Evolutionary conservation across 2,888 invertebrate species (phyloP).

Genomic region (Cabera pusaria): DNA sequence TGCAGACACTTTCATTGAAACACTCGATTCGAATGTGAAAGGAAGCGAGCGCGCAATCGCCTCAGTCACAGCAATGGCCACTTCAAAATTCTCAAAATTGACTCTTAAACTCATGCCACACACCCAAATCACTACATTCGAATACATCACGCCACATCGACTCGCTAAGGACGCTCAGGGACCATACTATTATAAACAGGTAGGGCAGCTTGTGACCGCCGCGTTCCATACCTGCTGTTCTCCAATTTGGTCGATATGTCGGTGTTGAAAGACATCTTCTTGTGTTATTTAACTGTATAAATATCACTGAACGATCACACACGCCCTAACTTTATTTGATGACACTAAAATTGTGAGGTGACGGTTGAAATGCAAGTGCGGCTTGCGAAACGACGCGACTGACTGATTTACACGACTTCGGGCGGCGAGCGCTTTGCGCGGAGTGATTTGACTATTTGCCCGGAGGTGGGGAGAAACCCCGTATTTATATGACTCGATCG

Average conservation of each 20-base stretch:
- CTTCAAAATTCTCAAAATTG: constrained; percentile 13
- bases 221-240: constrained; percentile 77
- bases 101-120: constrained; percentile 18
- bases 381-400: constrained; percentile 65
- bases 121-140: constrained; percentile 30
- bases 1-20: constrained; percentile 29
- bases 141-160: constrained; percentile 42
- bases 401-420: constrained; percentile 38
- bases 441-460: constrained; percentile 71
- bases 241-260: constrained; percentile 78
- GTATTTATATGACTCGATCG: constrained; percentile 77
- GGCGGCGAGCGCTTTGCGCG: constrained; percentile 54
- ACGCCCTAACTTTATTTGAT: constrained; percentile 62
- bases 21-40: constrained; percentile 41
- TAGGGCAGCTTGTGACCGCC: constrained; percentile 38
- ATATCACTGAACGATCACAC: constrained; percentile 78
- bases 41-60: constrained; percentile 35
- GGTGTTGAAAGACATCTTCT: constrained; percentile 80
- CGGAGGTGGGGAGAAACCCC: constrained; percentile 67
- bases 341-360: constrained; percentile 58
- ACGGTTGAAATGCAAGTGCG: constrained; percentile 52
- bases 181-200: constrained; percentile 35
- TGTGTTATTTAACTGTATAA: constrained; percentile 74
- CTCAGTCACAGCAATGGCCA: constrained; percentile 25
- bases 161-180: constrained; percentile 44